phyloP scores from a whole-genome alignment of 2,797 vertebrate genomes.

The Dryobates pubescens region DNA sequence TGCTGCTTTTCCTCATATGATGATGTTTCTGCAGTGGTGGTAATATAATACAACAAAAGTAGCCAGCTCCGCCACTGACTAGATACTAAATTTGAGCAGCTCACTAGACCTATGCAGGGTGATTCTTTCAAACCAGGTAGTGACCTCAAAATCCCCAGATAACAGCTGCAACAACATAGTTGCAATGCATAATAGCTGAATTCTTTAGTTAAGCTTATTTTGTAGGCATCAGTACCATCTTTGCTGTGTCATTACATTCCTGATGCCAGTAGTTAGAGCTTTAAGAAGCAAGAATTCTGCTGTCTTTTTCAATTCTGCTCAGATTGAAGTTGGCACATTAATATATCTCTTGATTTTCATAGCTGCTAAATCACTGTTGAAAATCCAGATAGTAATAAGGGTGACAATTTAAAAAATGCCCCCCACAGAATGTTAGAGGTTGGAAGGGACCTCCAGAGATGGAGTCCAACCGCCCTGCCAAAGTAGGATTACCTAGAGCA shows the following conservation, averaged over 20 bases:
- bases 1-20: not conserved
- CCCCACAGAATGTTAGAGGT: no score
- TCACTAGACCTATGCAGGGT: rapidly evolving
- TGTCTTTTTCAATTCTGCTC: not conserved
- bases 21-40: not conserved
- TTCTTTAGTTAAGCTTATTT: constrained; percentile 19
- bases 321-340: not conserved
- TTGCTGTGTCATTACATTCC: constrained; percentile 55
- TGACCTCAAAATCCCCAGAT: not conserved
- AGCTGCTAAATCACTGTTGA: not conserved
- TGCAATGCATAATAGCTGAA: not conserved
- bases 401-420: not conserved
- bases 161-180: constrained; percentile 22
- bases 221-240: not conserved
- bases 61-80: not conserved
- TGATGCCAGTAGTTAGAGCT: not conserved
- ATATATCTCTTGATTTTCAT: not conserved
- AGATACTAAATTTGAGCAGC: not conserved
- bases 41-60: not conserved
- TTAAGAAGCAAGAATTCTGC: constrained; percentile 1
- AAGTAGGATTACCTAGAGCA: no score
- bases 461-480: no score
- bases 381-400: not conserved
- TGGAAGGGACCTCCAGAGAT: no score
- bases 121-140: not conserved